Conservation (phyloP, 2,888 invertebrate species). For the Drosophila ustulata region DNA sequence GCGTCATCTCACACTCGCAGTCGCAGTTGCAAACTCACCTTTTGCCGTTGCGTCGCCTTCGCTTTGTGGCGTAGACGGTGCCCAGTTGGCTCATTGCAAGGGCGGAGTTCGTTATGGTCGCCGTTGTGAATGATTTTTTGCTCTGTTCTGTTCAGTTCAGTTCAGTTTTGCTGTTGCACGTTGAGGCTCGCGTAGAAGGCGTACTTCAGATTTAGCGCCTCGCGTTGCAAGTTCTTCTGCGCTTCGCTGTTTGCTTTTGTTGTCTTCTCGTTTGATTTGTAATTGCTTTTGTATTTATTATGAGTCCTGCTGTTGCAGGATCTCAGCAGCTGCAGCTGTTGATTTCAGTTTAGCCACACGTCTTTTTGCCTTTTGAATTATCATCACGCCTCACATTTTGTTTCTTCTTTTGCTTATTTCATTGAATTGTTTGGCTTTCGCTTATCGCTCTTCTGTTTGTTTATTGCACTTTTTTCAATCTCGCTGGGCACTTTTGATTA, state of each 20-base stretch:
- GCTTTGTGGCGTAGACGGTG: conserved; percentile 98
- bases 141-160: conserved; percentile 10
- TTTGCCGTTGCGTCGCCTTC: conserved; percentile 97
- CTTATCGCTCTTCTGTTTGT: conserved; percentile 24
- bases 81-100: conserved; percentile 94
- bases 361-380: conserved; percentile 55
- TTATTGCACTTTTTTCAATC: conserved; percentile 66
- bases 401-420: conserved; percentile 37
- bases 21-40: conserved; percentile 88
- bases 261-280: conserved; percentile 32
- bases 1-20: conserved; percentile 34
- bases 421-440: conserved; percentile 13
- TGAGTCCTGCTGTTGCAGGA: conserved; percentile 63
- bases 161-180: conserved; percentile 21
- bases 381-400: conserved; percentile 70
- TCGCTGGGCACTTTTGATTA: conserved; percentile 4
- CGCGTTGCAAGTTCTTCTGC: conserved; percentile 45
- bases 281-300: conserved; percentile 66
- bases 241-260: conserved; percentile 26
- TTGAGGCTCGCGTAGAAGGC: conserved; percentile 27
- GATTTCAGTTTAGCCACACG: conserved; percentile 44
- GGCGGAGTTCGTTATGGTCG: conserved; percentile 85
- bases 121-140: conserved; percentile 82
- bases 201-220: conserved; percentile 36
- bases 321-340: conserved; percentile 57